Evolutionary conservation across 2,113 vertebrate genomes (phyloP), one percentile per base, ranked within the genome.

Genomic region (Cyanoramphus novaezelandiae): DNA sequence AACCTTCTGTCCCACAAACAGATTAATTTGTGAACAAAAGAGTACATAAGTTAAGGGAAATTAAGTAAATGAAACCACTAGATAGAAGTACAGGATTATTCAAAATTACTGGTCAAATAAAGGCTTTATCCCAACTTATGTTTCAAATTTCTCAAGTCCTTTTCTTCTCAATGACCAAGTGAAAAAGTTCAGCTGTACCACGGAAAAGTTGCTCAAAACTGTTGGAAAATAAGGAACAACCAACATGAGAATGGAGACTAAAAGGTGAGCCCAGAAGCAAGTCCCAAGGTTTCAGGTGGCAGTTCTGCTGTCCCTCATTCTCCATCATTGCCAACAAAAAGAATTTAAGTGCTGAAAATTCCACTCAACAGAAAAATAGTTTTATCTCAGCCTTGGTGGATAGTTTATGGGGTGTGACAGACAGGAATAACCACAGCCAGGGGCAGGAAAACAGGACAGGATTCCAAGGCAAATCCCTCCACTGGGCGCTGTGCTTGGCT

Each of bases 1-100:
- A 95, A 94, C 93, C 95, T 95, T 95, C 97, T 95, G 93, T 94
- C 96, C 96, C 98, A 96, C 96, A 98, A 95, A 96, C 95, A 96
- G 97, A 92, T 93, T 95, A 91, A 95, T 93, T 95, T 94, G 94
- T 96, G 84, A 97, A 96, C 72, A 80, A 94, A 98, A 95, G 82
- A 65, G 95, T 97, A 98, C 96, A 94, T 63, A 96, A 91, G 92
- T 93, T 88, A 95, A 97, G 91, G 86, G 78, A 96, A 97, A 96
- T 59, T 4, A 79, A 96, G 91, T 92, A 88, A 92, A 57, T 29
- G 90, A 90, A 91, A 90, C 82, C 85, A 90, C 95, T 96, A 94
- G 59, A 37, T 59, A 62, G 44, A 86, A 96, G 90, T 82, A 92
- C 95, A 94, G 90, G 71, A 89, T 95, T 91, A 86, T 77, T 86